Base-by-base conservation (phyloP, 2,797 vertebrate genomes). In the Lutjanus campechanus region DNA sequence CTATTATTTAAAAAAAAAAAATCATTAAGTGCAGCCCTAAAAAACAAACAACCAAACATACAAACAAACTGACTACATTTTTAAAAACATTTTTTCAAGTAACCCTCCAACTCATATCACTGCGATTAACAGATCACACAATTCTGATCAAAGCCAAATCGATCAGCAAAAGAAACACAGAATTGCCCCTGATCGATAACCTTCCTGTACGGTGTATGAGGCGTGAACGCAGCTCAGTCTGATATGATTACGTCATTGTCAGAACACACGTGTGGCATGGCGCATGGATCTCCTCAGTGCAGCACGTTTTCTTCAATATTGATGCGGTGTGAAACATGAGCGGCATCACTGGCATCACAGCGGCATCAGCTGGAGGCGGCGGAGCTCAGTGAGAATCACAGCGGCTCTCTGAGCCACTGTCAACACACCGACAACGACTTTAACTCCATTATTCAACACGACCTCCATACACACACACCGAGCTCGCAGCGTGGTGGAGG, bases 221-320 rank as follows among this genome's bases (percentile, higher is more conserved):
- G 58, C 76, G 56, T 84, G 78, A 85, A 88, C 25, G 64, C 9
- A 79, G 47, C 84, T 40, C 72, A 1, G 13, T 47, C 1, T 7
- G 16, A 58, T 20, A 12, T 69, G 70, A 84, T 92, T 83, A 92
- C 82, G 84, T 94, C 91, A 94, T 84, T 7, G 50, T 17, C 75
- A 67, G 69, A 72, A 84, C 83, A 82, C 91, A 94, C 89, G 91
- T 92, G 87, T 78, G 80, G 17, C 74, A 46, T 76, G 81, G 85
- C 64, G 77, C 87, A 25, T 80, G 81, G 69, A 29, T 17, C 47
- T 8, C 51, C 36, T 69, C 22, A 1, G 76, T 41, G 55, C 63
- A 76, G 65, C 56, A 60, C 60, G 60, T 79, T 83, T 11, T 13
- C 49, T 49, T 19, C 1, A 20, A n/a, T 36, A 69, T 12, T 59